Percentiles rank a stretch among this genome's conserved stretches.
These are phyloP conservation scores for Polymixis flavicincta DNA, from an alignment of 2,888 invertebrate genomes.

Conservation along the genomic window DNA sequence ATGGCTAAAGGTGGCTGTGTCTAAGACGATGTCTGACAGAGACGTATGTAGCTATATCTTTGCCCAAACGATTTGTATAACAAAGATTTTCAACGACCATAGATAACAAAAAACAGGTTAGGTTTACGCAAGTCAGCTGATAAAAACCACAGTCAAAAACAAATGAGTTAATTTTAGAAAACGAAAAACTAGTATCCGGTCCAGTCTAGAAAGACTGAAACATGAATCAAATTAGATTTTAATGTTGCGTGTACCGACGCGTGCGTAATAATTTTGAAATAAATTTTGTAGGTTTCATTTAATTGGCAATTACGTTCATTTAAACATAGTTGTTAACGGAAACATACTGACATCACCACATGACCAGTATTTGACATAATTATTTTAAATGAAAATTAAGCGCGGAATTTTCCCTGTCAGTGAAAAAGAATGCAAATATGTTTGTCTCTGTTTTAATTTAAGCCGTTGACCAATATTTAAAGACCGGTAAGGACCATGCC, in stretches of 20 bases:
- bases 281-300: background rate
- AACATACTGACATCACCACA: background rate
- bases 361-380: background rate
- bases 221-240: background rate
- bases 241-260: background rate
- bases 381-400: background rate
- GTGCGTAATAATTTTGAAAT: background rate
- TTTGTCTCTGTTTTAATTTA: background rate
- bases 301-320: background rate
- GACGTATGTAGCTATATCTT: no score
- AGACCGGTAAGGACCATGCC: no score
- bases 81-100: no score
- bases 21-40: no score
- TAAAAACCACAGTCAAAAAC: conserved; percentile 2
- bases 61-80: no score
- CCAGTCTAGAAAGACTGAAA: background rate
- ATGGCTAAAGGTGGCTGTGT: no score
- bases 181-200: background rate
- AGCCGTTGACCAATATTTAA: background rate
- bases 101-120: background rate
- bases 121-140: conserved; percentile 9
- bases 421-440: background rate
- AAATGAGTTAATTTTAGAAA: background rate
- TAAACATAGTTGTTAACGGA: background rate
- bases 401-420: background rate